Base-by-base conservation (phyloP, 92 coral and sea anemone genomes). In the Zoanthus sociatus region DNA sequence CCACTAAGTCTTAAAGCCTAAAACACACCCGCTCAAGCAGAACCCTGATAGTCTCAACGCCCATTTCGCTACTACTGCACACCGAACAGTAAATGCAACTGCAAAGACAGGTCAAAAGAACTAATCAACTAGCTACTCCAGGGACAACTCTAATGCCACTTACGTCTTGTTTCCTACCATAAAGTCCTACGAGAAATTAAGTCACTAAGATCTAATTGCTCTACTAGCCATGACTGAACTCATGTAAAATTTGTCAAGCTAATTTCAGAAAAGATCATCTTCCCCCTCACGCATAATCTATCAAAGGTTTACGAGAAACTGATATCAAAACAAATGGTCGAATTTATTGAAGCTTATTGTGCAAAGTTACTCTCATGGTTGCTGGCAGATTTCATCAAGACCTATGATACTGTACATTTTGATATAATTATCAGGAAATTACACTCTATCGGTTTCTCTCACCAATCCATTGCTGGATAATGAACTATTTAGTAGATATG, bases 141-240 rank as follows among this genome's bases (percentile, higher is more conserved):
- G 82, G 76, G 69, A 75, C 61, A 86, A 74, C 78, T 42, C 54
- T 42, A 30, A 58, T 74, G 55, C 30, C 3, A 7, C 37, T 16
- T 74, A 73, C 46, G 69, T 44, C 64, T 64, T 21, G 89, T 86
- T 53, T 50, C 83, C 26, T 79, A 68, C 7, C 78, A 86, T 21
- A 83, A 86, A 75, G 83, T 86, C 50, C 46, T 85, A 17, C 20
- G 13, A 6, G 79, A 85, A 61, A 51, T 85, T 18, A 37, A 74
- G 70, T 61, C 20, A 30, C 61, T 84, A 18, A 44, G 88, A 79
- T 32, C 32, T 1, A 73, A 79, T 17, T 84, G 88, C 58, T 84
- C 88, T 18, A 84, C 88, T 18, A 70, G 88, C 46, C 70, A 51
- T 20, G 88, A 84, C 53, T 70, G 72, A 73, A 83, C 68, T 6